Evolutionary conservation across 2,797 vertebrate genomes (phyloP).

Genomic region (Triplophysa yarkandensis): DNA sequence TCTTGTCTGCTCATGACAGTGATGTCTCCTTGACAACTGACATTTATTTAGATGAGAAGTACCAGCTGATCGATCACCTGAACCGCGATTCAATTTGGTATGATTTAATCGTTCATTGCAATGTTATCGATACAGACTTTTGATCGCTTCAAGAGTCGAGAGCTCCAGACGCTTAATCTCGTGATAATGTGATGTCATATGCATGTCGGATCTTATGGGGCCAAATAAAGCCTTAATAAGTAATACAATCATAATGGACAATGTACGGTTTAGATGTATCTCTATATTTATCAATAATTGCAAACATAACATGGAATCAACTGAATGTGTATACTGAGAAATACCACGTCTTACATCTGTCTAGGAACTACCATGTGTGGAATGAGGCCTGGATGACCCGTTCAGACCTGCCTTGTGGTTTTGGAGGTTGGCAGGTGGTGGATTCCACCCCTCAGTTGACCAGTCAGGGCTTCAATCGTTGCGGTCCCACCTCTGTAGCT

Average conservation of each 20-base stretch:
- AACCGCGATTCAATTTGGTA: conserved; percentile 90
- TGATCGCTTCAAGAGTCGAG: too few species aligned
- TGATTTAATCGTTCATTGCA: conserved; percentile 35
- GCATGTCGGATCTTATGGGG: too few species aligned
- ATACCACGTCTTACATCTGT: not conserved
- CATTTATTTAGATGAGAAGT: conserved; percentile 85
- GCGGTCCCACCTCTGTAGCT: conserved; percentile 75
- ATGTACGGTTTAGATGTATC: too few species aligned
- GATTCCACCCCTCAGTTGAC: conserved; percentile 93
- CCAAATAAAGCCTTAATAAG: too few species aligned
- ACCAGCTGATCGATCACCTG: conserved; percentile 81
- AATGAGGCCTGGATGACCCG: conserved; percentile 94
- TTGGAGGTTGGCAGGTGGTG: conserved; percentile 89
- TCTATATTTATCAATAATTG: too few species aligned
- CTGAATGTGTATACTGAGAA: not conserved
- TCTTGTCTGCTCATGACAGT: conserved; percentile 90
- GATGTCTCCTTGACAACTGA: conserved; percentile 89
- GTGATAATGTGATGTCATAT: too few species aligned
- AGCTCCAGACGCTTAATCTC: too few species aligned
- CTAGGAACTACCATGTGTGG: conserved; percentile 95
- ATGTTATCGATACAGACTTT: not conserved
- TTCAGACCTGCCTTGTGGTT: conserved; percentile 82
- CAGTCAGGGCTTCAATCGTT: conserved; percentile 72
- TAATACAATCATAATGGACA: too few species aligned
- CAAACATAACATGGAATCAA: too few species aligned